Evolutionary conservation across 2,113 vertebrate genomes (phyloP).

Genomic region (Oryzias javanicus): DNA sequence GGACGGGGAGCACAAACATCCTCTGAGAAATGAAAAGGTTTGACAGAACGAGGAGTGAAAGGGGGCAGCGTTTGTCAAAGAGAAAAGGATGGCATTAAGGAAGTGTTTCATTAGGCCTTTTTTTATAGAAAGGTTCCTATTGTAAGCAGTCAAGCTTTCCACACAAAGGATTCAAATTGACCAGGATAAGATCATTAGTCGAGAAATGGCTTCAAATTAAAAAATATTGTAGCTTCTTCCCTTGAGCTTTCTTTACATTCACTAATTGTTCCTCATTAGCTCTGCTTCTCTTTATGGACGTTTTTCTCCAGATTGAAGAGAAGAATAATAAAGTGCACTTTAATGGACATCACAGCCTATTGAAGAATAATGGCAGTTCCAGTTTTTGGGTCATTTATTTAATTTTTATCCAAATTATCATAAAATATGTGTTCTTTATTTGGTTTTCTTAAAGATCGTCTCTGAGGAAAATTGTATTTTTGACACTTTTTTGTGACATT

Average conservation of each 20-base stretch:
- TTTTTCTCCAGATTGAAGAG: too few species aligned
- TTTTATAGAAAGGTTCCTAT: not conserved
- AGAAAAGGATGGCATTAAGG: conserved; percentile 11
- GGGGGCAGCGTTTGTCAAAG: conserved; percentile 6
- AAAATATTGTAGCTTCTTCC: conserved; percentile 21
- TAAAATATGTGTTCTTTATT: too few species aligned
- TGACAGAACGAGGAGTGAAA: conserved; percentile 18
- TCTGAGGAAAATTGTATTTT: too few species aligned
- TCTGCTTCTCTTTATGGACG: conserved; percentile 16
- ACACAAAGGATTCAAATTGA: conserved; percentile 21
- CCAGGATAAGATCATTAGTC: conserved; percentile 37
- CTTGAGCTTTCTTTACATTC: conserved; percentile 20
- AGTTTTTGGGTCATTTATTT: conserved; percentile 3
- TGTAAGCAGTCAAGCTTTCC: conserved; percentile 16
- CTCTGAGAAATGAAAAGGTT: conserved; percentile 38
- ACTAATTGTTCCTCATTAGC: conserved; percentile 47
- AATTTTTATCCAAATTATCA: too few species aligned
- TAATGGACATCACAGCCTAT: too few species aligned
- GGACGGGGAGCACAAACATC: conserved; percentile 29
- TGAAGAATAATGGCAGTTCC: conserved; percentile 18
- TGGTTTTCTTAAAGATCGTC: too few species aligned
- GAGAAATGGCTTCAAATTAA: conserved; percentile 42
- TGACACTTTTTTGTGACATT: too few species aligned
- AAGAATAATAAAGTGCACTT: too few species aligned
- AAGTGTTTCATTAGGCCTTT: conserved; percentile 15